Evolutionary conservation across 2,113 vertebrate species (phyloP), one percentile per base, ranked within the genome.

Genomic region (Nothocercus nigrocapillus): DNA sequence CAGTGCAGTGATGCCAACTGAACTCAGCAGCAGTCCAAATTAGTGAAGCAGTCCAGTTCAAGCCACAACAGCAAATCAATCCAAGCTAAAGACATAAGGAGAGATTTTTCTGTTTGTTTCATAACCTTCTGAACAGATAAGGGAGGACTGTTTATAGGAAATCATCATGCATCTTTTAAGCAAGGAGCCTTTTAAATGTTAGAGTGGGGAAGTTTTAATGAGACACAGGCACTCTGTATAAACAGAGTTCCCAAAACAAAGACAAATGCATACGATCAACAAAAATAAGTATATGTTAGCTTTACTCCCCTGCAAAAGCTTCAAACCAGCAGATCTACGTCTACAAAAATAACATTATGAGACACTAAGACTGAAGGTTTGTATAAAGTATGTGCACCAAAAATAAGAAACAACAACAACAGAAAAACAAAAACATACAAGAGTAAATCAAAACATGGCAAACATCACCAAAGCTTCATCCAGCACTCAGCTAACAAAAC

Each of bases 401-500:
- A 69, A 64, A 72, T 86, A 69, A 72, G 30, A 63, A 51, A 74
- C 73, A 49, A 49, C 45, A 45, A 81, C n/a, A 18, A 83, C 89
- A 66, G 59, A 74, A 88, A 72, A 75, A 40, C 63, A 49, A 74
- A 80, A 86, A 21, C 87, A 91, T 0, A 1, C 32, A 93, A 42
- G 10, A 91, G 51, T 70, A 88, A 72, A 63, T 8, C 44, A 80
- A 63, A 82, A 66, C 76, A 93, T 30, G 86, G 85, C 30, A 94
- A 93, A 58, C n/a, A 96, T 54, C 70, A 95, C 79, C 54, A 84
- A 83, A 95, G 67, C 78, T 21, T 54, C 76, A 91, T 87, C 74
- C 83, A 94, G 77, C 38, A 61, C 63, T 89, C 66, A 92, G 72
- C 73, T 93, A 96, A 89, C 92, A 94, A 75, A 95, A 80, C 59